phyloP scores from a whole-genome alignment of 2,888 invertebrate genomes.

The Dryocosmus kuriphilus region DNA sequence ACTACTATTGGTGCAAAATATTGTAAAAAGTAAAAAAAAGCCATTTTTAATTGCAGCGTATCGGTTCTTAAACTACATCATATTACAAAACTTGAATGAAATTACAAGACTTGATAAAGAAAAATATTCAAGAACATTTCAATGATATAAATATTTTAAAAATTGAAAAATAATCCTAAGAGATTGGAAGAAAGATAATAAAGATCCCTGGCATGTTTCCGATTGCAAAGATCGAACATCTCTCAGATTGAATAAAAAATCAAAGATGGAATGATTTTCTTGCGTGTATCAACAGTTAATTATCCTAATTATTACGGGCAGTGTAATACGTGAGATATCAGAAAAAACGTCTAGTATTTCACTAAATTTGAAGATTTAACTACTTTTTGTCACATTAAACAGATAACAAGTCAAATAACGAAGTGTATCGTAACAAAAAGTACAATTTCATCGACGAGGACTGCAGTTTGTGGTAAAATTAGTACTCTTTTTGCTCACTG shows the following conservation, averaged over 20 bases:
- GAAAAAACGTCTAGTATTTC: constrained; percentile 5
- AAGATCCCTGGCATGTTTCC: constrained; percentile 19
- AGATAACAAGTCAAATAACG: background rate
- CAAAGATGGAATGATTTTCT: constrained; percentile 30
- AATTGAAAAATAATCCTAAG: constrained; percentile 4
- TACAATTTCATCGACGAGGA: constrained; percentile 14
- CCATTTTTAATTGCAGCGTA: background rate
- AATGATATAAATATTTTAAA: background rate
- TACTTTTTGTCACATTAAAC: constrained; percentile 17
- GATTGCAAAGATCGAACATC: background rate
- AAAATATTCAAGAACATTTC: background rate
- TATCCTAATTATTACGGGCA: constrained; percentile 21
- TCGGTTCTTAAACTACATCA: background rate
- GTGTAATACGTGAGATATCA: constrained; percentile 24
- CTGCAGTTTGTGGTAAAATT: constrained; percentile 15
- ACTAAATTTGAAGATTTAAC: constrained; percentile 30
- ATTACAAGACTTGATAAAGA: background rate
- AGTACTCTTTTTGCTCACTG: constrained; percentile 26
- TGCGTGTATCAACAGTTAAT: constrained; percentile 29
- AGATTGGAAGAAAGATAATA: constrained; percentile 22
- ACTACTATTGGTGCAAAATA: background rate
- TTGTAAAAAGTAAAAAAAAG: background rate
- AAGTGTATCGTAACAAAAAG: constrained; percentile 16
- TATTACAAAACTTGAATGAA: background rate
- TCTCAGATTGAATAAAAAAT: constrained; percentile 2